Evolutionary conservation across 2,797 vertebrate species (phyloP).

Genomic region (Xiphophorus birchmanni): DNA sequence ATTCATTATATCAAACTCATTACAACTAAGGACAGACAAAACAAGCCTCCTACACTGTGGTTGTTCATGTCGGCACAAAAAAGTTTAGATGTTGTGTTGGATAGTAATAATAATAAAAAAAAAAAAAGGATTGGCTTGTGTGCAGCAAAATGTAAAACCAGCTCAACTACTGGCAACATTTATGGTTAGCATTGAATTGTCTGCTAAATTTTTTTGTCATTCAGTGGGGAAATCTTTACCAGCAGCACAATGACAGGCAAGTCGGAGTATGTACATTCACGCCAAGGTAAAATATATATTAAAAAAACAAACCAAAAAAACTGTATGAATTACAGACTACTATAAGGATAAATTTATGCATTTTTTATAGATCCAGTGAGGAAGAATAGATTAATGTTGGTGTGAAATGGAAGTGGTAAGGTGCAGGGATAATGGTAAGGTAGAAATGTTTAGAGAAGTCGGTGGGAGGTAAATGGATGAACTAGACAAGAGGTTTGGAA

Average conservation of each 20-base stretch:
- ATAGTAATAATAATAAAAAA: background rate
- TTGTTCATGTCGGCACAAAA: background rate
- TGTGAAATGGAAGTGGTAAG: background rate
- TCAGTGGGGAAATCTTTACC: background rate
- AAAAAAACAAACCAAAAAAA: background rate
- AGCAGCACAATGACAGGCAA: background rate
- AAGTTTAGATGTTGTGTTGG: background rate
- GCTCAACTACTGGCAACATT: background rate
- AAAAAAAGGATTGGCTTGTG: background rate
- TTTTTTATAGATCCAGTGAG: background rate
- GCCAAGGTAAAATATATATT: background rate
- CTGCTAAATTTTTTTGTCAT: background rate
- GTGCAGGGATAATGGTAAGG: background rate
- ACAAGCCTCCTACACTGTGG: background rate
- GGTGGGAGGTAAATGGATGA: background rate
- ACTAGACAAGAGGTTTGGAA: background rate
- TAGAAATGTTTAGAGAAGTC: background rate
- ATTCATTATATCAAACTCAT: conserved; percentile 22
- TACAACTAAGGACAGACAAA: background rate
- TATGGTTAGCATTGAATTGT: background rate
- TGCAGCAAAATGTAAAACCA: background rate
- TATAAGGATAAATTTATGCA: background rate
- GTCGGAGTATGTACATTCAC: no score
- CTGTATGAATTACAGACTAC: background rate
- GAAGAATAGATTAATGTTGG: background rate